phyloP scores from a whole-genome alignment of 2,113 vertebrate species.

The Lycocorax pyrrhopterus region DNA sequence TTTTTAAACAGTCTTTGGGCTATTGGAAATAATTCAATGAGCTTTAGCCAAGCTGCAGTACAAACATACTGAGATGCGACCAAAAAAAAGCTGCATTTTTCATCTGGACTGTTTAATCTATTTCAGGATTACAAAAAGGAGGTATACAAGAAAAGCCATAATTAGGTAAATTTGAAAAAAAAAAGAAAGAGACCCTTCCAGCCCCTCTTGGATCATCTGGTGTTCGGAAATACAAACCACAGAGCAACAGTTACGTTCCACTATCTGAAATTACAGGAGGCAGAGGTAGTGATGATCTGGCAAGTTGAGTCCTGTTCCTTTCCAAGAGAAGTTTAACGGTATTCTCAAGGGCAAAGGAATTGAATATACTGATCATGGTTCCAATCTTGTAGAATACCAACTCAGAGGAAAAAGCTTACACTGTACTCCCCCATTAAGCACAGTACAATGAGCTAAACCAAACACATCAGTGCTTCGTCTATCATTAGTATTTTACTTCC shows the following conservation, averaged over 20 bases:
- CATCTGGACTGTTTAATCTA: not conserved
- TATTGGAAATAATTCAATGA: slow-evolving; percentile 50
- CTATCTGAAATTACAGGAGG: not conserved
- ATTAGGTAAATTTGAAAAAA: not conserved
- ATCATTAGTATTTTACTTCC: not conserved
- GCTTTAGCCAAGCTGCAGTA: slow-evolving; percentile 27
- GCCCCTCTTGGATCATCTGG: not conserved
- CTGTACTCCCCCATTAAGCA: not conserved
- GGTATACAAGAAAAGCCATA: not conserved
- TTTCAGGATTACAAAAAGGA: not conserved
- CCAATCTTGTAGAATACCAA: not conserved
- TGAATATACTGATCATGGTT: not conserved
- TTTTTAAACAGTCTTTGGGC: slow-evolving; percentile 43
- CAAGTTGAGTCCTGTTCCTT: not conserved
- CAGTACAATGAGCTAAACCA: not conserved
- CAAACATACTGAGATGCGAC: slow-evolving; percentile 12
- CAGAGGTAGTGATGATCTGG: not conserved
- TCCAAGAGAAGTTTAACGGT: not conserved
- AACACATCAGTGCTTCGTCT: not conserved
- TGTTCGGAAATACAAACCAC: not conserved
- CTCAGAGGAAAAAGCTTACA: not conserved
- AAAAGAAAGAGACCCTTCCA: not conserved
- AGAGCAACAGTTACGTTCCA: not conserved
- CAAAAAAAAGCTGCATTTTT: not conserved
- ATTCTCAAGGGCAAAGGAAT: not conserved